These are phyloP conservation scores for Lycodopsis pacificus DNA, from an alignment of 2,797 vertebrate species.

Conservation along the genomic window DNA sequence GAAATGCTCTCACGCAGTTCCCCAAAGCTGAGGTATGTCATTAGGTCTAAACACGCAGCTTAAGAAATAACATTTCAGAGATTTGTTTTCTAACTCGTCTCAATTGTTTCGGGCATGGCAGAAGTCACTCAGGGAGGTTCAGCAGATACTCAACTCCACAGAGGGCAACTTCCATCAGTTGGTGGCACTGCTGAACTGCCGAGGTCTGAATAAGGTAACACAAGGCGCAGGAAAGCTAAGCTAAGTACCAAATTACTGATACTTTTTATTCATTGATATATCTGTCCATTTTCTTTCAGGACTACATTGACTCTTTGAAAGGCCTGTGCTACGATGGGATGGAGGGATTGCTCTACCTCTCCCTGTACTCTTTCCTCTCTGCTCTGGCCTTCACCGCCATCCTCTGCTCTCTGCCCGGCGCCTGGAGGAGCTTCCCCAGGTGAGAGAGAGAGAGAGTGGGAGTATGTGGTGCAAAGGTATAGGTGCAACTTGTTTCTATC, in stretches of 20 bases:
- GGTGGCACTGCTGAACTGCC: constrained; percentile 92
- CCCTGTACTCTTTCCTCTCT: constrained; percentile 89
- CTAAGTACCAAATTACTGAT: not conserved
- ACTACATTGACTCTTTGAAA: constrained; percentile 91
- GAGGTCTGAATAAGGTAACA: constrained; percentile 91
- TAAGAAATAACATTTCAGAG: not conserved
- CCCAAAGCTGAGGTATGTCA: constrained; percentile 88
- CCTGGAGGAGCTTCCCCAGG: constrained; percentile 94
- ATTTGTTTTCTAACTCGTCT: not conserved
- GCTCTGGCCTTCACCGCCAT: constrained; percentile 90
- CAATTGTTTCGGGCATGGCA: constrained; percentile 55
- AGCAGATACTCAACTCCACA: constrained; percentile 91
- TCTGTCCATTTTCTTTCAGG: constrained; percentile 73
- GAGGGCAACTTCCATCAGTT: constrained; percentile 94
- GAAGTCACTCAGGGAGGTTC: constrained; percentile 90
- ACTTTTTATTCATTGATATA: not conserved
- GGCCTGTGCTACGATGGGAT: constrained; percentile 93
- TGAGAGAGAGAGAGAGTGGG: constrained; percentile 61
- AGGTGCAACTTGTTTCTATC: not conserved
- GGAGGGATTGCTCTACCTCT: constrained; percentile 90
- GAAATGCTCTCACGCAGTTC: constrained; percentile 90
- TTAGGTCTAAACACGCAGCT: not conserved
- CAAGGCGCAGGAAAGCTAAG: not conserved
- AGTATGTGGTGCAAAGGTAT: not conserved
- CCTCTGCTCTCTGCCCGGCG: constrained; percentile 91